Evolutionary conservation across 2,113 vertebrate species (phyloP).

Genomic region (Paramisgurnus dabryanus): DNA sequence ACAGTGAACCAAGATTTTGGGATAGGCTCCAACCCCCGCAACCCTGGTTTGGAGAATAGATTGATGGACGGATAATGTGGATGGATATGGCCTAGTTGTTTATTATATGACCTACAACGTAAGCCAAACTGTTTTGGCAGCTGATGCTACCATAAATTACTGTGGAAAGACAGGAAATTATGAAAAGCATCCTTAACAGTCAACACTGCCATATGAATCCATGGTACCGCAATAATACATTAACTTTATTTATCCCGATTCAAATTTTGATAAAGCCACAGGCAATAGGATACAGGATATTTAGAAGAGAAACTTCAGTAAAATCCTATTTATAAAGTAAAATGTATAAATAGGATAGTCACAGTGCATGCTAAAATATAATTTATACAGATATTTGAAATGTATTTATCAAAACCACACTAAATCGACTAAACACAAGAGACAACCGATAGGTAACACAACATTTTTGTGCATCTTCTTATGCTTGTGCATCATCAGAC

Average conservation of each 20-base stretch:
- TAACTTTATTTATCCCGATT: not conserved
- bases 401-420: too few relatives aligned
- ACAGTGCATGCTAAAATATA: too few relatives aligned
- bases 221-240: not conserved
- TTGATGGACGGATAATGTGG: not conserved
- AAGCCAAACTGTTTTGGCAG: too few relatives aligned
- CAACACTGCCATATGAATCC: not conserved
- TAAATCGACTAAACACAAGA: not conserved
- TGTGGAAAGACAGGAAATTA: not conserved
- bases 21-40: too few relatives aligned
- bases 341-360: too few relatives aligned
- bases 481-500: constrained; percentile 28
- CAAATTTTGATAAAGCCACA: not conserved
- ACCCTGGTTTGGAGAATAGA: too few relatives aligned
- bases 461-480: constrained; percentile 2
- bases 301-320: not conserved
- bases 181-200: not conserved
- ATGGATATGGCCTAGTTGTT: too few relatives aligned
- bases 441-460: not conserved
- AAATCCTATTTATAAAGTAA: too few relatives aligned
- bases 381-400: too few relatives aligned
- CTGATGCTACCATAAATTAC: too few relatives aligned
- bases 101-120: too few relatives aligned
- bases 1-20: too few relatives aligned
- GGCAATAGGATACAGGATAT: not conserved